Percentiles rank a stretch among this genome's conserved stretches.
Evolutionary conservation across 2,888 invertebrate genomes (phyloP).

Genomic region (Pheosia tremula): DNA sequence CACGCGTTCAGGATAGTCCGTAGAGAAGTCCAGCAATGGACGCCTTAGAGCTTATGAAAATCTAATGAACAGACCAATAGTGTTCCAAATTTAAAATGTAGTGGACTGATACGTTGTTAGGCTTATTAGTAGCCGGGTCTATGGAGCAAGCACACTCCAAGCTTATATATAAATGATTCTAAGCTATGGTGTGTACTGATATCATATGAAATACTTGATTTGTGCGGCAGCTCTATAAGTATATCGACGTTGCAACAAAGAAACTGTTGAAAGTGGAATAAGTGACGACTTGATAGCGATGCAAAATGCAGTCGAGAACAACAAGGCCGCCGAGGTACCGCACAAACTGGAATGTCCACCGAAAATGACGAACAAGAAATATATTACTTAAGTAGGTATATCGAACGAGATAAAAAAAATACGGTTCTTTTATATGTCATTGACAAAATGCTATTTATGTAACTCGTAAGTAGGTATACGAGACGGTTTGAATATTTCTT

Average conservation of each 20-base stretch:
- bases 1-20: no score
- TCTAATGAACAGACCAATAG: no score
- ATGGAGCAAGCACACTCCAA: no score
- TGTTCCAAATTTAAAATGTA: no score
- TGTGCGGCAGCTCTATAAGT: background rate
- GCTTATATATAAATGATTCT: no score
- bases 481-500: conserved; percentile 14
- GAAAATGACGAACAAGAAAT: conserved; percentile 25
- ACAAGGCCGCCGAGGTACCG: conserved; percentile 28
- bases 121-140: no score
- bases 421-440: conserved; percentile 17
- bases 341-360: conserved; percentile 18
- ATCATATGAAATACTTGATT: no score
- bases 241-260: background rate
- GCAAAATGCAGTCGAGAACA: conserved; percentile 13
- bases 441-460: conserved; percentile 24
- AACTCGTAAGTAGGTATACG: no score
- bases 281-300: conserved; percentile 15
- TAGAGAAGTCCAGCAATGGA: no score
- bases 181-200: no score
- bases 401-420: conserved; percentile 16
- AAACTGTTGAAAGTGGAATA: conserved; percentile 3
- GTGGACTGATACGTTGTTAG: no score
- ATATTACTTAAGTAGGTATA: background rate
- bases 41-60: no score